Base-by-base conservation (phyloP, 2,113 vertebrate species). In the Aldabrachelys gigantea region DNA sequence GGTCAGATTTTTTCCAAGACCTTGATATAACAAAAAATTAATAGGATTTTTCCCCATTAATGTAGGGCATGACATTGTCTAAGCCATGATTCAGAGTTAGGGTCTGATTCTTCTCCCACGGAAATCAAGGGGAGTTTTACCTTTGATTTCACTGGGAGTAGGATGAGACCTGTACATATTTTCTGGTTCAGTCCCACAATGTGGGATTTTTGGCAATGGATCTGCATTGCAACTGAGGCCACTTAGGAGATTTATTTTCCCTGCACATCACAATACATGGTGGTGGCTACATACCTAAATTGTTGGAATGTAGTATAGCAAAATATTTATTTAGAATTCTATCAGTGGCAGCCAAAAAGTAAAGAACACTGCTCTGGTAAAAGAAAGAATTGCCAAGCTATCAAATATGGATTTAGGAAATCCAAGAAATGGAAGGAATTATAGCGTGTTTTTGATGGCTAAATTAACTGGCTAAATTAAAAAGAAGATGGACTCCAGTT, bases 341-440 rank as follows among this genome's bases (percentile, higher is more conserved):
- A 65, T 93, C 89, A 82, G 49, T 91, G 76, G 91, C 91, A 97
- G 93, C 92, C 96, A 91, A 96, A 94, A 96, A 96, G 52, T 78
- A 91, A 88, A 90, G 88, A 97, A 89, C 59, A 83, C 90, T 97
- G 87, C 92, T 98, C 91, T 44, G 27, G 96, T 96, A 97, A 97
- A 97, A 97, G 69, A 95, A 97, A 97, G 84, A 87, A 80, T 92
- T 92, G 93, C 90, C 76, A 76, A 95, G 54, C 85, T 97, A 96
- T 92, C 96, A 96, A 97, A 89, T 94, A 22, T n/a, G 53, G 88
- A 94, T 92, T 96, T 65, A 97, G 95, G 85, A 98, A 97, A 94
- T 95, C 96, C 44, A 97, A 97, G 96, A 97, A 97, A 97, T 95
- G 93, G 97, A 98, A 98, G 97, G 50, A 94, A 97, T 98, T 97